These are phyloP conservation scores for Thamnophis elegans DNA, from an alignment of 2,797 vertebrate genomes.

Conservation along the genomic window DNA sequence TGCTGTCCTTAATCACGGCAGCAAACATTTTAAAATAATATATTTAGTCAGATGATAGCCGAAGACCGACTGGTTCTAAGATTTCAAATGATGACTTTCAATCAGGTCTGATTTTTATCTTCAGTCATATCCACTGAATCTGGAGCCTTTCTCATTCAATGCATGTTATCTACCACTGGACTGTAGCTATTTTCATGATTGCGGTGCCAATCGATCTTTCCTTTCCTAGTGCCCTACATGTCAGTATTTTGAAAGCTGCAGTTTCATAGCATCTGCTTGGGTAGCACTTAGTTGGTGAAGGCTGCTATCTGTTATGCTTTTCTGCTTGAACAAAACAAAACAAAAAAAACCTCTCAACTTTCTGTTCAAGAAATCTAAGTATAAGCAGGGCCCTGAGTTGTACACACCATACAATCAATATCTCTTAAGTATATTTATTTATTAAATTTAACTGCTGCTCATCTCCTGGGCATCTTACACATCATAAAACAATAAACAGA, in stretches of 20 bases:
- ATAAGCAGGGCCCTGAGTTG: background rate
- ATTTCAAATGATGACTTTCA: background rate
- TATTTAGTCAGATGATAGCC: background rate
- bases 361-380: background rate
- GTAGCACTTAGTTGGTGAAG: background rate
- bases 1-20: background rate
- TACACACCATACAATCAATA: background rate
- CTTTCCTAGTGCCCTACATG: background rate
- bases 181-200: background rate
- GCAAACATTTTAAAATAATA: background rate
- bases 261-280: background rate
- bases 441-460: background rate
- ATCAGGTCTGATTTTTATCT: background rate
- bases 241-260: background rate
- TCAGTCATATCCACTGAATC: background rate
- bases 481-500: background rate
- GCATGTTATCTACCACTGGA: background rate
- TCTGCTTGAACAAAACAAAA: background rate
- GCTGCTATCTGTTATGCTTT: background rate
- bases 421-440: background rate
- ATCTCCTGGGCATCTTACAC: background rate
- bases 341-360: background rate
- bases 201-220: background rate
- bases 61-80: background rate
- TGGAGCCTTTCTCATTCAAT: background rate